phyloP scores from a whole-genome alignment of 1,140 invertebrate genomes.

The Drosophila nannoptera region DNA sequence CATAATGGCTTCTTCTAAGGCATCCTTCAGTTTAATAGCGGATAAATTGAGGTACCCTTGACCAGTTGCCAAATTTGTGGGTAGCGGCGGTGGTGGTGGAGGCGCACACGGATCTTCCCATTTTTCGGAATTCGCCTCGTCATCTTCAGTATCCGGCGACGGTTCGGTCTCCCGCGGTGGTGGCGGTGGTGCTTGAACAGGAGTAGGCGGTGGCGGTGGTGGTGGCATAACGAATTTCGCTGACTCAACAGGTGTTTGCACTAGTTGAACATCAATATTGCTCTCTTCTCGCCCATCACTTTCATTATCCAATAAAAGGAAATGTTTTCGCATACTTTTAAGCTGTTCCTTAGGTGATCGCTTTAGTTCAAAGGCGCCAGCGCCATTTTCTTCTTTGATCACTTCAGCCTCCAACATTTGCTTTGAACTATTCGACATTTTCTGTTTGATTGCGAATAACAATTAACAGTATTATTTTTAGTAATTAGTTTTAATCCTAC shows the following conservation, averaged over 20 bases:
- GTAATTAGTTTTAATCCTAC: slow-evolving; percentile 20
- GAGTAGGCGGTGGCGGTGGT: slow-evolving; percentile 71
- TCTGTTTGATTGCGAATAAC: slow-evolving; percentile 5
- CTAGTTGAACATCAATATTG: slow-evolving; percentile 24
- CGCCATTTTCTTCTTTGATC: slow-evolving; percentile 69
- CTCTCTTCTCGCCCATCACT: slow-evolving; percentile 5
- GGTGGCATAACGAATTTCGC: slow-evolving; percentile 54
- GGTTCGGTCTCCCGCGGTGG: slow-evolving; percentile 1
- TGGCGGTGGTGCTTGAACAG: slow-evolving; percentile 50
- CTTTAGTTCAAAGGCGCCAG: slow-evolving; percentile 56
- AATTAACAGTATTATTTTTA: not conserved
- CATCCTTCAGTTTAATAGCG: slow-evolving; percentile 58
- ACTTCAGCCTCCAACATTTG: slow-evolving; percentile 49
- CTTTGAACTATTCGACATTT: slow-evolving; percentile 44
- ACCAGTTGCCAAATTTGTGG: slow-evolving; percentile 21
- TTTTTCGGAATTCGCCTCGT: slow-evolving; percentile 61
- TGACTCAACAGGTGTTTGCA: slow-evolving; percentile 49
- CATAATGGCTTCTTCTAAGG: slow-evolving; percentile 60
- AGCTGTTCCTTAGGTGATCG: slow-evolving; percentile 37
- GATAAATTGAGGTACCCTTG: slow-evolving; percentile 51
- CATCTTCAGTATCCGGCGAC: slow-evolving; percentile 48
- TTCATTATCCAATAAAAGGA: slow-evolving; percentile 25
- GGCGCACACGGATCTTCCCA: slow-evolving; percentile 70
- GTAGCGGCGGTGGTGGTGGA: slow-evolving; percentile 63
- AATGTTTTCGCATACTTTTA: slow-evolving; percentile 33